A percentile compares a stretch with the other conserved stretches of the same genome.
phyloP scores from a whole-genome alignment of 2,888 invertebrate species.

The Ennomos erosarius region DNA sequence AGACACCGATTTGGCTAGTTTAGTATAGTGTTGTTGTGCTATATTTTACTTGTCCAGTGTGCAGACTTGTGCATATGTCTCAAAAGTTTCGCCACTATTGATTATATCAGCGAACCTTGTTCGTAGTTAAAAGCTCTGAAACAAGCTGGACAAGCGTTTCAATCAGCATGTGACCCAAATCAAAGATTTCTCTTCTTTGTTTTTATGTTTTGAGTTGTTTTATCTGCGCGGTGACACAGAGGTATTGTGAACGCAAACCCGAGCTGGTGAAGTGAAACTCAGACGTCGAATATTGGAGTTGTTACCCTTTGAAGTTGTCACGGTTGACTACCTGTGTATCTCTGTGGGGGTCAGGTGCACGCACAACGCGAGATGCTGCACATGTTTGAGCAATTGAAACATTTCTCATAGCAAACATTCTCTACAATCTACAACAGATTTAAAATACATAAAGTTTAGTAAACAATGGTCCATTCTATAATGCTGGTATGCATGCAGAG shows the following conservation, averaged over 20 bases:
- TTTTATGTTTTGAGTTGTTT: conserved; percentile 45
- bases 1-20: conserved; percentile 77
- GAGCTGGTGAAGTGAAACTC: conserved; percentile 19
- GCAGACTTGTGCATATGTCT: conserved; percentile 30
- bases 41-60: conserved; percentile 47
- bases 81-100: conserved; percentile 22
- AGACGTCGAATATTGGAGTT: conserved; percentile 43
- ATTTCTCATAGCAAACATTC: conserved; percentile 13
- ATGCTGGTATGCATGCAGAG: conserved; percentile 37
- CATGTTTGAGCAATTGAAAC: conserved; percentile 39
- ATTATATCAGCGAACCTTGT: conserved; percentile 37
- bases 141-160: conserved; percentile 65
- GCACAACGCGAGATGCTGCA: conserved; percentile 46
- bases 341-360: conserved; percentile 71
- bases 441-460: neutral
- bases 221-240: conserved; percentile 20
- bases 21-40: conserved; percentile 68
- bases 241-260: conserved; percentile 15
- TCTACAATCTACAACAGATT: conserved; percentile 13
- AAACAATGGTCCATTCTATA: conserved; percentile 32
- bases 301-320: conserved; percentile 66
- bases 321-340: conserved; percentile 72
- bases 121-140: conserved; percentile 42
- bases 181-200: conserved; percentile 82
- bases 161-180: conserved; percentile 85